Conservation (phyloP, 2,888 invertebrate genomes). For the Eucera pruinosa region DNA sequence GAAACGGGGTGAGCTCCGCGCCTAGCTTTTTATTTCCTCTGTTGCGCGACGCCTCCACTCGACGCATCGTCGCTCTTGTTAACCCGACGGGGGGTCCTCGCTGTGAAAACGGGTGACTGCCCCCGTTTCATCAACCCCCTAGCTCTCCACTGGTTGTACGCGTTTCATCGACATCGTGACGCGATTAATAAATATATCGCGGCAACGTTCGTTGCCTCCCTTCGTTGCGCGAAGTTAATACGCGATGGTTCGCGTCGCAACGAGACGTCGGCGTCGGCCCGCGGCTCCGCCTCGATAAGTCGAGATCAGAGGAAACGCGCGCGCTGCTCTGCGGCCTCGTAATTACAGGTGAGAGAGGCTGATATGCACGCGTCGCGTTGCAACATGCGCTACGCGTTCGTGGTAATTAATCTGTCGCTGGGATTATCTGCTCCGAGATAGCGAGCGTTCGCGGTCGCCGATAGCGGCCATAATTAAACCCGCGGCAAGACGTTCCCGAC, state of each 20-base stretch:
- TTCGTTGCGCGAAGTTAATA: background rate
- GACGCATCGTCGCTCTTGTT: conserved; percentile 35
- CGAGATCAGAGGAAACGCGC: conserved; percentile 9
- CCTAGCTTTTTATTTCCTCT: conserved; percentile 29
- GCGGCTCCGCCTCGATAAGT: conserved; percentile 15
- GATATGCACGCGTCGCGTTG: conserved; percentile 36
- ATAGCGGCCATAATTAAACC: conserved; percentile 49
- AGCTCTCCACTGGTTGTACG: too few species aligned
- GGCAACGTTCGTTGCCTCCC: conserved; percentile 12
- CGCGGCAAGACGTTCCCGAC: conserved; percentile 29
- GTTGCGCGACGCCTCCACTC: conserved; percentile 39
- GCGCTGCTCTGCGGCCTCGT: conserved; percentile 8
- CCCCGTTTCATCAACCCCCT: too few species aligned
- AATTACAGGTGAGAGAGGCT: conserved; percentile 50
- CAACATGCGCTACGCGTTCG: conserved; percentile 31
- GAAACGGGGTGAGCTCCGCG: background rate
- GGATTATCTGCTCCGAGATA: conserved; percentile 42
- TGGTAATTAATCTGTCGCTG: conserved; percentile 52
- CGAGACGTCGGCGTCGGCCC: background rate
- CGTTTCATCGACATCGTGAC: conserved; percentile 40
- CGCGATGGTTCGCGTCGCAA: background rate
- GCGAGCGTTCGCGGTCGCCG: conserved; percentile 23
- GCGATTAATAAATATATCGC: conserved; percentile 61
- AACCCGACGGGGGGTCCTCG: conserved; percentile 20
- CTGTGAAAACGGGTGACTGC: conserved; percentile 33